A percentile compares a stretch with the other conserved stretches of the same genome.
Evolutionary conservation across 2,797 vertebrate species (phyloP).

Genomic region (Lates japonicus): DNA sequence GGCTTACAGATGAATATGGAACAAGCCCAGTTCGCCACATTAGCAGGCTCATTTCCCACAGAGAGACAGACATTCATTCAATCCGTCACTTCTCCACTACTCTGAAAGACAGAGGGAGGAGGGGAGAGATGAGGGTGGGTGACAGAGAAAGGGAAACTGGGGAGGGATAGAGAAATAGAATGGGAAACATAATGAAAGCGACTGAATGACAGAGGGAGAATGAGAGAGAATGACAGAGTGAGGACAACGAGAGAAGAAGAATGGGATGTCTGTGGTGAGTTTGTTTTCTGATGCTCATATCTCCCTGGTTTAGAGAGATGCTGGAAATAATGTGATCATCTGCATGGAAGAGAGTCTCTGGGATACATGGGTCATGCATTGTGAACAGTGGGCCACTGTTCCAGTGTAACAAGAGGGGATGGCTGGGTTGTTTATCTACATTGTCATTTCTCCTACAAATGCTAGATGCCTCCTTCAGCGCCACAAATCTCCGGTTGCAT

Average conservation of each 20-base stretch:
- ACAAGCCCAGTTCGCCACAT: constrained; percentile 77
- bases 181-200: constrained; percentile 45
- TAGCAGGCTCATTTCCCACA: constrained; percentile 79
- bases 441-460: constrained; percentile 41
- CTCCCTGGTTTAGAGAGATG: constrained; percentile 32
- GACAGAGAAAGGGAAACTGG: not conserved
- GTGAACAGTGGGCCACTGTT: constrained; percentile 23
- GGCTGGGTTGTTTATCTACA: constrained; percentile 35
- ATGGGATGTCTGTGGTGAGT: constrained; percentile 17
- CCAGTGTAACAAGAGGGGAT: constrained; percentile 16
- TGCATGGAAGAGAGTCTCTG: constrained; percentile 43
- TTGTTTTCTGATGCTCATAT: constrained; percentile 43
- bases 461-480: constrained; percentile 17
- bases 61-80: constrained; percentile 72
- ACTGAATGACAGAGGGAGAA: constrained; percentile 37
- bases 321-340: constrained; percentile 57
- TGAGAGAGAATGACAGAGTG: constrained; percentile 32
- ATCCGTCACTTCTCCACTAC: constrained; percentile 65
- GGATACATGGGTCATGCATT: constrained; percentile 31
- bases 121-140: not conserved
- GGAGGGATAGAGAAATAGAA: constrained; percentile 27
- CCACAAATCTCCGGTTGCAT: constrained; percentile 33
- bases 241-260: constrained; percentile 29
- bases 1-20: constrained; percentile 80
- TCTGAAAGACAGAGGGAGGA: constrained; percentile 41